A percentile compares a stretch with the other conserved stretches of the same genome.
Evolutionary conservation across 2,113 vertebrate genomes (phyloP).

Genomic region (Mormyrus iriodes): DNA sequence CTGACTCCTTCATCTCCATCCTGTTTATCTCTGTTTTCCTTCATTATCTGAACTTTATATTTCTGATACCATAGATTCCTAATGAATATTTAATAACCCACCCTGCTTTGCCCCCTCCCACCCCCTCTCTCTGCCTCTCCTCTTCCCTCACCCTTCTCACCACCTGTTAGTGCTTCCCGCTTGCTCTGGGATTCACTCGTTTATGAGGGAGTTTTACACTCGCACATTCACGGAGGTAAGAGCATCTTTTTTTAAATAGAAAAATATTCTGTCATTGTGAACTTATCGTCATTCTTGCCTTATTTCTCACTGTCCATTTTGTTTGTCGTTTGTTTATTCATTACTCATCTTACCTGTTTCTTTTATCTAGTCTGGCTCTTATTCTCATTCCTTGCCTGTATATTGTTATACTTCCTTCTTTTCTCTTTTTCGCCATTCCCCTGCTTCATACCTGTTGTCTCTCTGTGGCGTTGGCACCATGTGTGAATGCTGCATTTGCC

Average conservation of each 20-base stretch:
- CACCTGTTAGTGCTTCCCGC: conserved; percentile 57
- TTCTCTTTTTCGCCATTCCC: not conserved
- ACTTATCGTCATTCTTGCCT: not conserved
- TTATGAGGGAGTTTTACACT: conserved; percentile 56
- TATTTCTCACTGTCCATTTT: not conserved
- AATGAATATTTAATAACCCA: conserved; percentile 31
- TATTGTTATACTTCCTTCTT: not conserved
- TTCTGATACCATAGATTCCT: conserved; percentile 42
- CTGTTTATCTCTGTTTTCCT: conserved; percentile 18
- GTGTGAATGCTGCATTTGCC: not conserved
- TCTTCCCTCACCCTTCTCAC: conserved; percentile 29
- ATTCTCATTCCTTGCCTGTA: not conserved
- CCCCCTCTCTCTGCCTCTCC: conserved; percentile 26
- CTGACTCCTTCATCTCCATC: not conserved
- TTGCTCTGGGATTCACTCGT: conserved; percentile 47
- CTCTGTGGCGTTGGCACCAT: not conserved
- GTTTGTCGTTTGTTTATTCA: not conserved
- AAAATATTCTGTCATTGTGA: not conserved
- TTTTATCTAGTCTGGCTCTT: not conserved
- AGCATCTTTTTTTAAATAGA: not conserved
- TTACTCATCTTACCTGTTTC: not conserved
- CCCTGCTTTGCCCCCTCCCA: not conserved
- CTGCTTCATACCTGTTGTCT: conserved; percentile 10
- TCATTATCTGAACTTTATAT: conserved; percentile 44
- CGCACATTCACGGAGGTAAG: conserved; percentile 50